Percentiles rank a stretch among this genome's conserved stretches.
Evolutionary conservation across 2,113 vertebrate species (phyloP).

Genomic region (Urocitellus parryii): DNA sequence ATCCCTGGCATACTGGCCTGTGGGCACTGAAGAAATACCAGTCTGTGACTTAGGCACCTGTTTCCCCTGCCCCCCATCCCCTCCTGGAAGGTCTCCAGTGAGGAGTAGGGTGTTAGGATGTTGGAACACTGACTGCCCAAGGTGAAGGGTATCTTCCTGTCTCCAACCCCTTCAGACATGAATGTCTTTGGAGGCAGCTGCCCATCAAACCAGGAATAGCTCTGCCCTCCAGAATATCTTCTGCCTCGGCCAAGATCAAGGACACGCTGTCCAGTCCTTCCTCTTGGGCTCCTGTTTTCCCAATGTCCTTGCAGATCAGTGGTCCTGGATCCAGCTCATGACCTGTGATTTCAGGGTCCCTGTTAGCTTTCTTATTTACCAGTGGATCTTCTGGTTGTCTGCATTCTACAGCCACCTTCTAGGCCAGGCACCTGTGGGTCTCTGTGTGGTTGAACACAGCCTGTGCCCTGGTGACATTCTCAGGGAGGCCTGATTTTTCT

Average conservation of each 20-base stretch:
- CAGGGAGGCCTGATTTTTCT: background rate
- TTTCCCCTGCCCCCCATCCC: background rate
- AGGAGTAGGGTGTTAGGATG: constrained; percentile 11
- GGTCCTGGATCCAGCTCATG: background rate
- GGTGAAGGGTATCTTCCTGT: constrained; percentile 20
- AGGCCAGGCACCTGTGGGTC: background rate
- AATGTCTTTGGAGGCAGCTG: background rate
- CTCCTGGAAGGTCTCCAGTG: background rate
- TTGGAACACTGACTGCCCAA: background rate
- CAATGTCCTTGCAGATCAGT: background rate
- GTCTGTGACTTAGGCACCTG: background rate
- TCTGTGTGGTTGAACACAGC: background rate
- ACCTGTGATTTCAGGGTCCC: background rate
- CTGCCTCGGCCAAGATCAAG: background rate
- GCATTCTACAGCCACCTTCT: background rate
- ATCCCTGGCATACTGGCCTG: background rate
- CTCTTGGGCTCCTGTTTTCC: fast-evolving
- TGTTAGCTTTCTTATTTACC: constrained; percentile 1
- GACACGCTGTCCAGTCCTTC: background rate
- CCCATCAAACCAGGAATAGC: background rate
- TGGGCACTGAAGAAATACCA: background rate
- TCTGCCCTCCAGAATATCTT: background rate
- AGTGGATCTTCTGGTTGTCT: background rate
- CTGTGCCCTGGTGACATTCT: background rate
- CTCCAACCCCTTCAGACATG: background rate